These are phyloP conservation scores for Cybosia mesomella DNA, from an alignment of 2,888 invertebrate genomes.

Conservation along the genomic window DNA sequence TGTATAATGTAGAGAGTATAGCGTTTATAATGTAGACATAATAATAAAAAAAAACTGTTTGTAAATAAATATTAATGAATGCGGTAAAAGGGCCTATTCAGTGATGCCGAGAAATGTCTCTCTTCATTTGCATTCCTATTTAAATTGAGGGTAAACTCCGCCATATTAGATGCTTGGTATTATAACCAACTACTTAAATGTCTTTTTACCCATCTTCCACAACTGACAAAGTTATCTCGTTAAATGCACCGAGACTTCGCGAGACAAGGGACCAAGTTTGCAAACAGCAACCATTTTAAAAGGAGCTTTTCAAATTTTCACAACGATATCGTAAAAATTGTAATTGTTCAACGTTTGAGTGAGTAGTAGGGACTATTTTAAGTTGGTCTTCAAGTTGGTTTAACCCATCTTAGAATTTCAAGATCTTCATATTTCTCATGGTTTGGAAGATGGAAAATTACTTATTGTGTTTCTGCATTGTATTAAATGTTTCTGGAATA, in stretches of 20 bases:
- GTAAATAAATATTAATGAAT: neutral
- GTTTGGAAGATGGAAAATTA: slow-evolving; percentile 9
- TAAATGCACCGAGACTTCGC: slow-evolving; percentile 79
- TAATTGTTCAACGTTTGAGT: slow-evolving; percentile 17
- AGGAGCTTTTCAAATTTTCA: slow-evolving; percentile 44
- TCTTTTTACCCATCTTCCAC: slow-evolving; percentile 65
- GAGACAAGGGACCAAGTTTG: slow-evolving; percentile 67
- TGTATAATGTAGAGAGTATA: too few species aligned
- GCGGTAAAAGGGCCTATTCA: neutral
- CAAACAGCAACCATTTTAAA: slow-evolving; percentile 49
- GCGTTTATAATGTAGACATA: too few species aligned
- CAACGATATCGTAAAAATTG: slow-evolving; percentile 30
- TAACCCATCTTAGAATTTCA: slow-evolving; percentile 31
- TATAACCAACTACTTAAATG: slow-evolving; percentile 36
- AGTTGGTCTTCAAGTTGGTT: slow-evolving; percentile 58
- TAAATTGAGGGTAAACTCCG: slow-evolving; percentile 18
- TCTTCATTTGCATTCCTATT: slow-evolving; percentile 36
- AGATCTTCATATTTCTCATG: slow-evolving; percentile 44
- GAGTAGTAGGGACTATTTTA: slow-evolving; percentile 38
- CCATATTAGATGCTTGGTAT: slow-evolving; percentile 36
- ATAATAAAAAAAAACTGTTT: neutral
- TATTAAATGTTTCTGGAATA: neutral
- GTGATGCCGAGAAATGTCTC: slow-evolving; percentile 1
- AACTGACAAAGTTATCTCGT: slow-evolving; percentile 79
- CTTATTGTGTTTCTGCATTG: neutral